Evolutionary conservation across 64 coral and sea anemone genomes (phyloP).

Genomic region (Trachythela sp.): DNA sequence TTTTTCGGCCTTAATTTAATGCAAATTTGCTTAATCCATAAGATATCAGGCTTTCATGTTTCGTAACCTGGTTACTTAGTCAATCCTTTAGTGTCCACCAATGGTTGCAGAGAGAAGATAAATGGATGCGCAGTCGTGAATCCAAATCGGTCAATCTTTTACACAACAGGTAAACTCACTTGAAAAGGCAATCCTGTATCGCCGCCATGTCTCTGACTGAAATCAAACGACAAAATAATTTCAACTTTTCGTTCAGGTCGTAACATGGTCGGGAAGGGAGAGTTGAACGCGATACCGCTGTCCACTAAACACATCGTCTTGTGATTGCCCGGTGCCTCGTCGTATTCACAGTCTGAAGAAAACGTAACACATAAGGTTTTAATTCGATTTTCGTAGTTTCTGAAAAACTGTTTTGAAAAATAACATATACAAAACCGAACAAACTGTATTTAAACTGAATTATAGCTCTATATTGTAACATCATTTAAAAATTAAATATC

Average conservation of each 20-base stretch:
- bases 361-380: neutral
- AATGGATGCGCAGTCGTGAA: neutral
- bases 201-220: constrained; percentile 73
- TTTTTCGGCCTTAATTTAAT: too few relatives aligned
- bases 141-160: neutral
- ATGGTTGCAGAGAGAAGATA: too few relatives aligned
- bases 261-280: constrained; percentile 69
- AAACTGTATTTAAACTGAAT: too few relatives aligned
- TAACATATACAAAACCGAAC: too few relatives aligned
- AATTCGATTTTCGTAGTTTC: too few relatives aligned
- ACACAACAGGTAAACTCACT: constrained; percentile 27
- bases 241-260: constrained; percentile 70
- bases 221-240: constrained; percentile 76
- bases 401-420: too few relatives aligned
- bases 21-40: too few relatives aligned
- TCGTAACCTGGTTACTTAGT: too few relatives aligned
- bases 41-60: too few relatives aligned
- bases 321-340: neutral
- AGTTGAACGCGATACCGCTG: constrained; percentile 81
- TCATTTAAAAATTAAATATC: too few relatives aligned
- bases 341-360: neutral
- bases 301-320: constrained; percentile 54
- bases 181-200: constrained; percentile 40
- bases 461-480: too few relatives aligned
- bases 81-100: too few relatives aligned